Percentiles rank a stretch among this genome's conserved stretches.
Conservation (phyloP, 1,140 invertebrate species). For the Hermetia illucens region DNA sequence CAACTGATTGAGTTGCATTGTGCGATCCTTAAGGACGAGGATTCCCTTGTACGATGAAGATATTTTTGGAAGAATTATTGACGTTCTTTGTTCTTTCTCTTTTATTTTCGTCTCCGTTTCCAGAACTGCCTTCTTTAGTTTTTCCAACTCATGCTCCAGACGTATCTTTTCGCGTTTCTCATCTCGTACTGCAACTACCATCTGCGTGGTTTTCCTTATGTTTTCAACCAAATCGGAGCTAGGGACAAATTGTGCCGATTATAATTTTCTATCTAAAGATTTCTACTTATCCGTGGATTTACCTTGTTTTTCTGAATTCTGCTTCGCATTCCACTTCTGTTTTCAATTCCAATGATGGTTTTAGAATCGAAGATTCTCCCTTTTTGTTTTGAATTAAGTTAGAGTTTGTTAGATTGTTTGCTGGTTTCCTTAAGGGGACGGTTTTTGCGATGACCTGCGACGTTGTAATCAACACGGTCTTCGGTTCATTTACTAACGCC, state of each 20-base stretch:
- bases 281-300: too few species aligned
- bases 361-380: background rate
- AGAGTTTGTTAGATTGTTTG: background rate
- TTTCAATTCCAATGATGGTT: too few species aligned
- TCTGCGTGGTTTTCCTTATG: constrained; percentile 17
- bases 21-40: constrained; percentile 14
- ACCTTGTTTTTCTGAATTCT: background rate
- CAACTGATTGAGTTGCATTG: too few species aligned
- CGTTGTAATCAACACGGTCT: background rate
- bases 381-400: too few species aligned
- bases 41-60: constrained; percentile 21
- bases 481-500: background rate
- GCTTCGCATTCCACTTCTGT: background rate
- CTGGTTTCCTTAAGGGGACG: background rate
- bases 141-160: constrained; percentile 18
- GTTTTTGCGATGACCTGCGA: background rate
- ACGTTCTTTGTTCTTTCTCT: constrained; percentile 12
- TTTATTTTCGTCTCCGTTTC: constrained; percentile 11
- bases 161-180: constrained; percentile 17
- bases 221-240: constrained; percentile 18
- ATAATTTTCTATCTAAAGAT: too few species aligned
- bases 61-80: constrained; percentile 20
- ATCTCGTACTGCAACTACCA: constrained; percentile 19
- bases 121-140: constrained; percentile 10
- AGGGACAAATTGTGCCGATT: too few species aligned